These are phyloP conservation scores for Caenorhabditis panamensis DNA, from an alignment of 2,888 invertebrate genomes.

Conservation along the genomic window DNA sequence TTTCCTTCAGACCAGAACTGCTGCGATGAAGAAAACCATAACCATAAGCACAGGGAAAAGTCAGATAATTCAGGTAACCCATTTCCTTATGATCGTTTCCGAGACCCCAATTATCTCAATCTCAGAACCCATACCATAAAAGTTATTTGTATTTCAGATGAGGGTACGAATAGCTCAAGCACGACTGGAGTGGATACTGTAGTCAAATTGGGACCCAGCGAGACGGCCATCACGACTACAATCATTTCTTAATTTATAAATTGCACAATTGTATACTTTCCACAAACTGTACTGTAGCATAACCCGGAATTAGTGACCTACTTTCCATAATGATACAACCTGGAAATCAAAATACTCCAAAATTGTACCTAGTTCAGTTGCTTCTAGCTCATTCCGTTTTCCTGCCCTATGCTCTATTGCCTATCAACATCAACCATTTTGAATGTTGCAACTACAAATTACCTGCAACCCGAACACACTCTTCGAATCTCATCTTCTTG, in stretches of 20 bases:
- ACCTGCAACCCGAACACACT: too few relatives aligned
- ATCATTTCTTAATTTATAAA: constrained; percentile 38
- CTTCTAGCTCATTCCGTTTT: not conserved
- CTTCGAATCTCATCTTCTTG: constrained; percentile 12
- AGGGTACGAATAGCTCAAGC: constrained; percentile 55
- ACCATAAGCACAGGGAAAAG: constrained; percentile 51
- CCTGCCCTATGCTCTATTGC: not conserved
- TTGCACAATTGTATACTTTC: not conserved
- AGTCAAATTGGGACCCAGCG: constrained; percentile 52
- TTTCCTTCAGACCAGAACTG: constrained; percentile 34
- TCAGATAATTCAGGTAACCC: constrained; percentile 48
- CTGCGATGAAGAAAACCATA: constrained; percentile 49
- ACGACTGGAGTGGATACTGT: constrained; percentile 58
- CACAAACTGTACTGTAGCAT: too few relatives aligned
- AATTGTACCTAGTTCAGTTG: not conserved
- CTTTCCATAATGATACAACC: too few relatives aligned
- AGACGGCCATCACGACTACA: constrained; percentile 55
- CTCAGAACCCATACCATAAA: not conserved
- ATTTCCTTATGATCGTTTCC: not conserved
- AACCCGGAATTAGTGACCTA: too few relatives aligned
- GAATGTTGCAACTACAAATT: constrained; percentile 15
- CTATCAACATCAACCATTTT: not conserved
- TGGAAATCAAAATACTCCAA: too few relatives aligned
- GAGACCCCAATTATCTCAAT: not conserved
- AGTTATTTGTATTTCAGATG: constrained; percentile 34